Conservation (phyloP, 1,140 invertebrate genomes). For the Hylaeus volcanicus region DNA sequence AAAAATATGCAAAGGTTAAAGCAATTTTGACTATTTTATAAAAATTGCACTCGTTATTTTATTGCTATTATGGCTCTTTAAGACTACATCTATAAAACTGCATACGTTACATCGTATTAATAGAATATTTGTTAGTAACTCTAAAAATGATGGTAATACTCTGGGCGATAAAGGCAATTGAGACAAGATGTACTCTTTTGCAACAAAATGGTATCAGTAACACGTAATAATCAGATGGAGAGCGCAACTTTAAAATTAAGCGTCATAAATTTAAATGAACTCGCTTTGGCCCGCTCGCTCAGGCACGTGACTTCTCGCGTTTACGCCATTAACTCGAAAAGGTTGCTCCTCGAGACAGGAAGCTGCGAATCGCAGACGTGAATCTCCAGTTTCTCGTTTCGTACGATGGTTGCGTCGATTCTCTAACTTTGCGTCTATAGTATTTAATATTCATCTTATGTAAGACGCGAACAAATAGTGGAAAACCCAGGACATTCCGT, state of each 20-base stretch:
- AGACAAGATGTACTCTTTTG: neutral
- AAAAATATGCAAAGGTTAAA: no score
- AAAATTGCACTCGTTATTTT: no score
- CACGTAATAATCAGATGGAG: slow-evolving; percentile 44
- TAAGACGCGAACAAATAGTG: no score
- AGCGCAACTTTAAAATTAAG: slow-evolving; percentile 50
- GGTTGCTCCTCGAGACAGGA: slow-evolving; percentile 10
- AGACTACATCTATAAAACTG: no score
- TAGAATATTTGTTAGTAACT: neutral
- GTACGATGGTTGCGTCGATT: neutral
- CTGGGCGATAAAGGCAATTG: neutral
- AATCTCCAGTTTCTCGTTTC: neutral
- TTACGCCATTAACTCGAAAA: slow-evolving; percentile 17
- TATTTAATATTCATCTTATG: no score
- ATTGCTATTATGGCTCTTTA: no score
- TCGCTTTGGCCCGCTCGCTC: neutral
- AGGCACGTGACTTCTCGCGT: slow-evolving; percentile 24
- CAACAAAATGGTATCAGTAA: slow-evolving; percentile 6
- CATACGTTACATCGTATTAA: no score
- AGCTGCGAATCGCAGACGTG: slow-evolving; percentile 7
- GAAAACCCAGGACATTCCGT: no score
- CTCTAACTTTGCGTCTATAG: no score
- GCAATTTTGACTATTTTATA: no score
- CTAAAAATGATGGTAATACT: neutral
- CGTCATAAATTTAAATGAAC: slow-evolving; percentile 53